Conservation (phyloP, 2,797 vertebrate species). For the Rhinichthys osculus region DNA sequence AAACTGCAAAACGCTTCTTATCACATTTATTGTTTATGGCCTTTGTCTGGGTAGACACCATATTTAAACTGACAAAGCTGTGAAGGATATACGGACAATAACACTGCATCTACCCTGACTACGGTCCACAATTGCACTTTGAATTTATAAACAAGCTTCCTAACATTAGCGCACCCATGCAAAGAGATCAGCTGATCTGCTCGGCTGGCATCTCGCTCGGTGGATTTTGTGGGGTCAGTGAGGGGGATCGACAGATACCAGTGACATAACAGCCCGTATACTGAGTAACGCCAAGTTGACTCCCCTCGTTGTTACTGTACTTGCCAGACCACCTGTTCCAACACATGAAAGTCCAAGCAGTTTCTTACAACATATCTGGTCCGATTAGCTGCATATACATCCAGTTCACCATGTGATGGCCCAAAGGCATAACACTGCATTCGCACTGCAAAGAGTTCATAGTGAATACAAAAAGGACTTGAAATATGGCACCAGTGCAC, state of each 20-base stretch:
- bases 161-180: neutral
- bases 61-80: neutral
- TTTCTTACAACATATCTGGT: slow-evolving; percentile 7
- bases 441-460: neutral
- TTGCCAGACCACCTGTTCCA: slow-evolving; percentile 46
- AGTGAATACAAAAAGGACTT: neutral
- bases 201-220: slow-evolving; percentile 26
- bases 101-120: neutral
- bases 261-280: slow-evolving; percentile 70
- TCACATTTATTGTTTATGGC: neutral
- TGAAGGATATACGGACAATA: neutral
- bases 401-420: neutral
- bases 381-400: neutral
- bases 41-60: neutral
- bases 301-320: neutral
- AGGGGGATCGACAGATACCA: slow-evolving; percentile 62
- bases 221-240: slow-evolving; percentile 61
- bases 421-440: neutral
- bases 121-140: neutral
- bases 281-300: slow-evolving; percentile 5
- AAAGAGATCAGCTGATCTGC: slow-evolving; percentile 26
- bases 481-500: neutral
- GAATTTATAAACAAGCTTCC: slow-evolving; percentile 14
- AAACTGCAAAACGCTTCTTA: neutral
- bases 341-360: neutral